phyloP scores from a whole-genome alignment of 2,888 invertebrate species.

The Cosmia trapezina region DNA sequence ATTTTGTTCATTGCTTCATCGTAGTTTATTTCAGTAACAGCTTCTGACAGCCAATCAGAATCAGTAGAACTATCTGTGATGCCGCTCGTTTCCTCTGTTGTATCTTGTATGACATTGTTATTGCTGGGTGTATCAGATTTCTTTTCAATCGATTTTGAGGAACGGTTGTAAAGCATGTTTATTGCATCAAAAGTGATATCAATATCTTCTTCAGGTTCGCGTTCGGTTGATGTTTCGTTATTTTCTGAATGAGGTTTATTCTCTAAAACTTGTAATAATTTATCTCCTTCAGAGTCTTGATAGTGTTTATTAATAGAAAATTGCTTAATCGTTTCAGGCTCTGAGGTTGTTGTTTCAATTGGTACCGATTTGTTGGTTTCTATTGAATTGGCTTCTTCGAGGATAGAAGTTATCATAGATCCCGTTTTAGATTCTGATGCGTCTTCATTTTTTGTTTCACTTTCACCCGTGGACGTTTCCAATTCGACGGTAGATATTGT shows the following conservation, averaged over 20 bases:
- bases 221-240: conserved; percentile 66
- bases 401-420: conserved; percentile 60
- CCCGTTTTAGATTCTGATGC: conserved; percentile 33
- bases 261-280: conserved; percentile 72
- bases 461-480: conserved; percentile 19
- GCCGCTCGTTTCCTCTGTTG: conserved; percentile 61
- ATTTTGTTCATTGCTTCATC: conserved; percentile 77
- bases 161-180: conserved; percentile 80
- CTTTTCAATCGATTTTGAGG: conserved; percentile 81
- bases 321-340: conserved; percentile 64
- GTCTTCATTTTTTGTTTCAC: conserved; percentile 43
- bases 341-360: conserved; percentile 59
- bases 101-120: conserved; percentile 37
- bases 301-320: conserved; percentile 71
- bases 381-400: conserved; percentile 62
- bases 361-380: conserved; percentile 52
- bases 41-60: conserved; percentile 84
- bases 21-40: conserved; percentile 81
- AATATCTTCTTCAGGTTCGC: conserved; percentile 69
- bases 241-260: conserved; percentile 62
- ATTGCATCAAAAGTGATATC: conserved; percentile 84
- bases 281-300: conserved; percentile 67
- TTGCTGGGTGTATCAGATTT: conserved; percentile 54
- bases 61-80: conserved; percentile 71
- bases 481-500: conserved; percentile 4